Base-by-base conservation (phyloP, 2,797 vertebrate species). In the Acipenser transmontanus region DNA sequence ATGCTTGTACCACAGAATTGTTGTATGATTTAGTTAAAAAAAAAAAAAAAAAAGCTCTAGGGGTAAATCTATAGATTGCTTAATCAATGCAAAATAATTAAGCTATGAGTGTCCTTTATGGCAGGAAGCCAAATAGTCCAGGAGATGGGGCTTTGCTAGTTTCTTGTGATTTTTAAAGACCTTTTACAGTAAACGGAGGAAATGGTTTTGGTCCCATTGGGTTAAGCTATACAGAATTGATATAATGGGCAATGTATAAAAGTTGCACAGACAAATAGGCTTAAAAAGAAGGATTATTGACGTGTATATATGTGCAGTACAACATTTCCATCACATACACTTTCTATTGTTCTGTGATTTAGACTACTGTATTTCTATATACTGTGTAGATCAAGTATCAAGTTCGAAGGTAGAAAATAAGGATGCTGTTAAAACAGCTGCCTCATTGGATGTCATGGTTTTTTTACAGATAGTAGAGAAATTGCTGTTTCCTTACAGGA, bases 1-100 rank as follows among this genome's bases (percentile, higher is more conserved):
- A 68, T 49, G 69, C 67, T 81, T 77, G 64, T 68, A 77, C 72
- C 71, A n/a, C 61, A 75, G 65, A 66, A 71, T 70, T 77, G 69
- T 59, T 77, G 63, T 64, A 62, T 64, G 64, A 72, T 81, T 72
- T 75, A 66, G 72, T 13, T 14, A 61, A 79, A 80, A 66, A 64
- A 77, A 48, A 63, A 12, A 34, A 34, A 34, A 34, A 34, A 34
- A 34, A 34, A 34, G 34, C 34, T 34, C 34, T 17, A 34, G 34
- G 34, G 34, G 34, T 34, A 1, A 34, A 34, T 34, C 34, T 4
- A 13, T n/a, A 11, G 11, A 57, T 57, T 57, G 54, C 12, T 57
- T 57, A 11, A n/a, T 57, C 54, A 57, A n/a, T n/a, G 14, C 11
- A 57, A 57, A 11, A 57, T 8, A 57, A 57, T n/a, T 57, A 57